A percentile compares a stretch with the other conserved stretches of the same genome.
phyloP scores from a whole-genome alignment of 2,113 vertebrate genomes.

The Apistogramma diplotaenia region DNA sequence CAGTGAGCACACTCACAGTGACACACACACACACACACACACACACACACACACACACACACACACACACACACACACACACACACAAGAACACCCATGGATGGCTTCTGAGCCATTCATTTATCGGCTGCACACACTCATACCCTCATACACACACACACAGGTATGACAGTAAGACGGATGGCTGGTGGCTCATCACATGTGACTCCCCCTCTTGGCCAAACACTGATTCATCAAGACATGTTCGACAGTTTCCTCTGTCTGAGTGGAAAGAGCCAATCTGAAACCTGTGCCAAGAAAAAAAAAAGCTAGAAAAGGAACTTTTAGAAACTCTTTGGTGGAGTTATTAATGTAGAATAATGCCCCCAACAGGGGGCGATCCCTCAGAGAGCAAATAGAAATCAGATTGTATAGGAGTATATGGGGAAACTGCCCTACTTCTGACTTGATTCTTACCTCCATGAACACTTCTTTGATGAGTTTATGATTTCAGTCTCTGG shows the following conservation, averaged over 20 bases:
- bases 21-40: constrained; percentile 12
- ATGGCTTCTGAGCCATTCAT: constrained; percentile 23
- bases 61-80: constrained; percentile 12
- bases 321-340: background rate
- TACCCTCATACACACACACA: background rate
- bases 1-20: background rate
- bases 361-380: background rate
- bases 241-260: constrained; percentile 30
- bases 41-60: constrained; percentile 15
- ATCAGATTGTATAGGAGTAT: background rate
- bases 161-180: constrained; percentile 59
- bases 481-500: background rate
- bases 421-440: background rate
- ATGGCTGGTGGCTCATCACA: constrained; percentile 42
- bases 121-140: background rate
- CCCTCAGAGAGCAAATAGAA: background rate
- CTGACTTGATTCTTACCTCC: background rate
- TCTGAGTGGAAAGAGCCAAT: constrained; percentile 26
- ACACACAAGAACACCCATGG: background rate
- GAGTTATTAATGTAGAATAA: no score
- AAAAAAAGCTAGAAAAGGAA: background rate
- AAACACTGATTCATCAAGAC: constrained; percentile 59
- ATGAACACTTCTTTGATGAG: background rate
- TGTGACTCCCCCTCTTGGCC: constrained; percentile 32
- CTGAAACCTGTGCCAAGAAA: background rate